phyloP scores from a whole-genome alignment of 2,797 vertebrate genomes.

The Iguana delicatissima region DNA sequence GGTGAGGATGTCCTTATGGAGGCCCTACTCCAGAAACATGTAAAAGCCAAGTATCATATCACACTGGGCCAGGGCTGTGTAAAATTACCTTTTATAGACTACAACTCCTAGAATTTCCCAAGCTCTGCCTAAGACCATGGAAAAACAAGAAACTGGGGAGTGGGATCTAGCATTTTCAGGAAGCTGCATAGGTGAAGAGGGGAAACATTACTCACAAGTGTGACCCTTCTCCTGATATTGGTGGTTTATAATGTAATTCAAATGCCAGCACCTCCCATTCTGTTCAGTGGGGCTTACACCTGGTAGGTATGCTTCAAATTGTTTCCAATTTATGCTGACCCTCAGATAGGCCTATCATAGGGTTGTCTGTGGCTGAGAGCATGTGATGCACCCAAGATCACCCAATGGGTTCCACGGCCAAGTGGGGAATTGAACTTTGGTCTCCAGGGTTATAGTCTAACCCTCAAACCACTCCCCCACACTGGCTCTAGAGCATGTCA shows the following conservation, averaged over 20 bases:
- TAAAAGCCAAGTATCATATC: not conserved
- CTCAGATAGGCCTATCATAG: too few species aligned
- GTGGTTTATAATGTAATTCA: not conserved
- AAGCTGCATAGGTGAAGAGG: not conserved
- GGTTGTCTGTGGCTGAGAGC: too few species aligned
- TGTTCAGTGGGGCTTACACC: not conserved
- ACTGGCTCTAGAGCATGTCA: not conserved
- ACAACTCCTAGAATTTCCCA: too few species aligned
- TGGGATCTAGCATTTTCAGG: not conserved
- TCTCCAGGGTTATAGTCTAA: too few species aligned
- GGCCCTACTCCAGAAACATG: not conserved
- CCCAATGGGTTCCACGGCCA: too few species aligned
- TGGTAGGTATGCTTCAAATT: not conserved
- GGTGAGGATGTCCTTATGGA: not conserved
- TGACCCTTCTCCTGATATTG: not conserved
- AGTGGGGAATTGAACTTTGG: too few species aligned
- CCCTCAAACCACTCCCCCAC: too few species aligned
- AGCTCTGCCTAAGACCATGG: not conserved
- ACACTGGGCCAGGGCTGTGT: not conserved
- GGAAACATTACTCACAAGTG: too few species aligned
- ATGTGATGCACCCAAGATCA: too few species aligned
- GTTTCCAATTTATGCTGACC: too few species aligned
- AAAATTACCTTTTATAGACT: too few species aligned
- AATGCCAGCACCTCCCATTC: too few species aligned
- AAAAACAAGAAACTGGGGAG: not conserved